phyloP scores from a whole-genome alignment of 2,888 invertebrate genomes.

The Pharmacophagus antenor region DNA sequence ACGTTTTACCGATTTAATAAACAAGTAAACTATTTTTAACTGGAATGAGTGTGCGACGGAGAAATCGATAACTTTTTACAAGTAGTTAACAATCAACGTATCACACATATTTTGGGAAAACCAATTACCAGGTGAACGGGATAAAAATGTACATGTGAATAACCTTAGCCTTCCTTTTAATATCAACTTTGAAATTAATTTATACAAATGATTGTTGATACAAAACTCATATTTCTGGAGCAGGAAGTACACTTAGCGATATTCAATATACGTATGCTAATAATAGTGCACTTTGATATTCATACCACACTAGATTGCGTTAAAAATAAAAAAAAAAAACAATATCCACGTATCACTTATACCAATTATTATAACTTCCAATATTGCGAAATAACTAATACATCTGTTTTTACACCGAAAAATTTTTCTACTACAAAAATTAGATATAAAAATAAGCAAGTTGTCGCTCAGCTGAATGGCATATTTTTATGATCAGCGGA shows the following conservation, averaged over 20 bases:
- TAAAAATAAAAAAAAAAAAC: no score
- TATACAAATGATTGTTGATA: no score
- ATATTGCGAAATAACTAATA: constrained; percentile 3
- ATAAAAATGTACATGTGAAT: not conserved
- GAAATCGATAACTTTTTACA: constrained; percentile 19
- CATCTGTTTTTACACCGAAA: not conserved
- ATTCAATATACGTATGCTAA: no score
- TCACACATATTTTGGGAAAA: constrained; percentile 3
- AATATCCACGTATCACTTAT: not conserved
- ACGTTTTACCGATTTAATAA: constrained; percentile 21
- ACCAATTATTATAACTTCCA: not conserved
- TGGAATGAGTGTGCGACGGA: constrained; percentile 18
- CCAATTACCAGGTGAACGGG: not conserved
- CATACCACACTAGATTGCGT: no score
- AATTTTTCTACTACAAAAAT: constrained; percentile 11
- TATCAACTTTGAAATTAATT: no score
- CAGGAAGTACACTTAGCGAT: no score
- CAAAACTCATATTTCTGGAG: no score
- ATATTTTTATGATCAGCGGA: constrained; percentile 54
- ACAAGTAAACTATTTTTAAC: constrained; percentile 23
- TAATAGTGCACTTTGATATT: no score
- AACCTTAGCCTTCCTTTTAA: not conserved
- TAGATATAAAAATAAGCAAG: constrained; percentile 18
- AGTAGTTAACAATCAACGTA: constrained; percentile 1
- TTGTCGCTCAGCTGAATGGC: constrained; percentile 6